Base-by-base conservation (phyloP, 2,797 vertebrate species). In the Cirrhinus molitorella region DNA sequence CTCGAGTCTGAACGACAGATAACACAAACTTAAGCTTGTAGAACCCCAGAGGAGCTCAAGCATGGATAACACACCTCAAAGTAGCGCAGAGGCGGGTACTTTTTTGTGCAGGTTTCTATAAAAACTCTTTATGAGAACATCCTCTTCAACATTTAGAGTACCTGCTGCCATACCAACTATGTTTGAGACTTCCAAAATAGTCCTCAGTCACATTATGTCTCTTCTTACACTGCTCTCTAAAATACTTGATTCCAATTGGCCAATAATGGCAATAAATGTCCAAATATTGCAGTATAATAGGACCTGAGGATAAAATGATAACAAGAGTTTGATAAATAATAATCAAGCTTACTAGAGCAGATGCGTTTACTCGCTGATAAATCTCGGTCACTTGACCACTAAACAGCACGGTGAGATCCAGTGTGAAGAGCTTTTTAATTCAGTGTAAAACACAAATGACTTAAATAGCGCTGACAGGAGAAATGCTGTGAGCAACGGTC, bases 1-100 rank as follows among this genome's bases (percentile, higher is more conserved):
- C 40, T 67, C n/a, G 68, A 85, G 73, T 72, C 86, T 85, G 68
- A 85, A 80, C 61, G 59, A 81, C 81, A 80, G 87, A 89, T 81
- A 85, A 84, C 72, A 83, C 70, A 77, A 74, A 80, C 79, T 55
- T 80, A 79, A 85, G 80, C 83, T 72, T 74, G 66, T 59, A 45
- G 63, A 83, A 77, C 13, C 51, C 66, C 28, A 71, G 47, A 75
- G 57, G 71, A 85, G 78, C 40, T 63, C 63, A 84, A 21, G 23
- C 40, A 16, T 23, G 79, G 45, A 85, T 72, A 85, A 75, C 83
- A 83, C 75, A 77, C 65, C 51, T 47, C 73, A 73, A 49, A 65
- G 28, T 79, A 79, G 25, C 21, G 49, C 13, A 59, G 45, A 49
- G 17, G 76, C 43, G 28, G 59, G 21, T 28, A 31, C 19, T 16